Base-by-base conservation (phyloP, 2,888 invertebrate species). In the Meliscaeva auricollis region DNA sequence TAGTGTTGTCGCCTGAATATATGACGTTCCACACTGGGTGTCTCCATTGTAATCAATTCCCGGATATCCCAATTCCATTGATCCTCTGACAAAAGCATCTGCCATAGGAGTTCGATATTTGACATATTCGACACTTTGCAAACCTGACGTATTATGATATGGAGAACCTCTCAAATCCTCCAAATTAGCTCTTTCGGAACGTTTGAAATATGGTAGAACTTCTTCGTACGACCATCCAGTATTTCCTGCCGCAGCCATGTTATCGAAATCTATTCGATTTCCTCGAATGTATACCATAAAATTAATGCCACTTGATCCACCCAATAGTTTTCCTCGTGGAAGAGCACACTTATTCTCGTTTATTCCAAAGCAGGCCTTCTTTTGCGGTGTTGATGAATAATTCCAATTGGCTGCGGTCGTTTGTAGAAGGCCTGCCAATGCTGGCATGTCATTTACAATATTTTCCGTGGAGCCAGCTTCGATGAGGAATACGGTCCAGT, bases 271-370 rank as follows among this genome's bases (percentile, higher is more conserved):
- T 22, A 92, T 90, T 8, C 93, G 93, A 87, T 95, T 93, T 1
- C 96, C 96, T 78, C 96, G 93, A 0, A 95, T 94, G 90, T 96
- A 96, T 69, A 95, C 93, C 94, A 94, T 94, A 89, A 93, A 93
- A 90, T 94, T 94, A 66, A 94, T 92, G 15, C 93, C 92, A 64
- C 93, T 93, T 1, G 93, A 91, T 2, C 94, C 94, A 0, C 94
- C 94, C 1, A 94, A 90, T 1, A 93, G 93, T 89, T 92, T 93
- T 17, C 94, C 94, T 17, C 93, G 91, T 2, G 94, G 94, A 89
- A 91, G 91, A 6, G 84, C 69, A 87, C 90, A 90, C 46, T 85
- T 58, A 13, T 89, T 85, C 7, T 88, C 87, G 48, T 88, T 87
- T 89, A 90, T 90, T 85, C 94, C 93, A 68, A 93, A 90, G 80